Percentiles rank a stretch among this genome's conserved stretches.
Evolutionary conservation across 2,797 vertebrate genomes (phyloP).

Genomic region (Erethizon dorsatum): DNA sequence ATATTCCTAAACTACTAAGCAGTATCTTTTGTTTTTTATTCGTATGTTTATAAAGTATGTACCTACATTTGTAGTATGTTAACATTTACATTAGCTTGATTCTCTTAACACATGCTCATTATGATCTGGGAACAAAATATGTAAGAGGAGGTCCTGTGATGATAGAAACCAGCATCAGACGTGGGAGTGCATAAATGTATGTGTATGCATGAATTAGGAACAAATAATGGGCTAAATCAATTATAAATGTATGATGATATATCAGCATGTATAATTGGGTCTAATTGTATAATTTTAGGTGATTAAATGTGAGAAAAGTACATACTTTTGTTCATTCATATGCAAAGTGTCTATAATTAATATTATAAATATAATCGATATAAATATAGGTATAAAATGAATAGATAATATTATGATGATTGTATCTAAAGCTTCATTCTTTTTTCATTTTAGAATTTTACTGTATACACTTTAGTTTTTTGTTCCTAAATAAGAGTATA

Average conservation of each 20-base stretch:
- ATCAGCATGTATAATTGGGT: background rate
- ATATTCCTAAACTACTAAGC: background rate
- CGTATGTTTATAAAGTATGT: background rate
- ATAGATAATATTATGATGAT: background rate
- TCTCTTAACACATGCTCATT: background rate
- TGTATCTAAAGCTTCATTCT: background rate
- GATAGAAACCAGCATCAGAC: background rate
- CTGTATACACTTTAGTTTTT: background rate
- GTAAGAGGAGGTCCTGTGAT: background rate
- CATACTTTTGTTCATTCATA: background rate
- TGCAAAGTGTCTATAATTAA: background rate
- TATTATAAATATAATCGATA: background rate
- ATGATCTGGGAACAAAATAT: background rate
- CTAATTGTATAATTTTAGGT: background rate
- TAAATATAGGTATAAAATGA: background rate
- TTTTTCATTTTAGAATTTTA: constrained; percentile 1
- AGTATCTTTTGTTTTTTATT: background rate
- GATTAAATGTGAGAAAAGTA: background rate
- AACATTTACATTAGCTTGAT: background rate
- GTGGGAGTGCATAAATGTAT: background rate
- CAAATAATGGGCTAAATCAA: background rate
- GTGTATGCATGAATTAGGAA: background rate
- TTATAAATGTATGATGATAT: background rate
- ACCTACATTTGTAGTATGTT: background rate
- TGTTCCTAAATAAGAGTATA: background rate